Conservation (phyloP, 2,888 invertebrate genomes). For the Drosophila nr. medialis region DNA sequence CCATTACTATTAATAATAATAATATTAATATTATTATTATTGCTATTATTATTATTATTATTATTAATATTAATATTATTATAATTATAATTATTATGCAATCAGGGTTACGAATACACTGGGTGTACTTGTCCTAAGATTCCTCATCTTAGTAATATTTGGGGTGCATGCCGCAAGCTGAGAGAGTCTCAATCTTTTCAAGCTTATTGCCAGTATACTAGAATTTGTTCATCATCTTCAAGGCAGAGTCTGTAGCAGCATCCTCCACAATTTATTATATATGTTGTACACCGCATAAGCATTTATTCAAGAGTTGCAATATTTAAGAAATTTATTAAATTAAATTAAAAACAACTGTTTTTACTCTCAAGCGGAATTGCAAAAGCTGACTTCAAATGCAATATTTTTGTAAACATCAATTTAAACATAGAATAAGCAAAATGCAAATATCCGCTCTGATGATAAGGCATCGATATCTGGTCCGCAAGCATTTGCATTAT, state of each 20-base stretch:
- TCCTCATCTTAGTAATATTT: background rate
- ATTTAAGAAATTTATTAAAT: background rate
- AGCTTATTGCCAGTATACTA: background rate
- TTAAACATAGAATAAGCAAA: background rate
- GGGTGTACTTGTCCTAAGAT: background rate
- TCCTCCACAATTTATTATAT: background rate
- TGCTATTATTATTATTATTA: background rate
- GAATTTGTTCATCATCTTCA: background rate
- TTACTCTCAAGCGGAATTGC: background rate
- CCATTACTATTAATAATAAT: too few relatives aligned
- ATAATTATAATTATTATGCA: background rate
- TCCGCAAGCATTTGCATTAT: background rate
- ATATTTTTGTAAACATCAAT: background rate
- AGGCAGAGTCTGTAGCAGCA: background rate
- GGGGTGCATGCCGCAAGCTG: too few relatives aligned
- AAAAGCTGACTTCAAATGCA: background rate
- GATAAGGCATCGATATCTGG: background rate
- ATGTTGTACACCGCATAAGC: background rate
- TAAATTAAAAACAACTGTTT: background rate
- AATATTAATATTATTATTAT: background rate
- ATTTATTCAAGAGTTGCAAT: background rate
- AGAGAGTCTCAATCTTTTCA: background rate
- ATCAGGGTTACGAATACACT: background rate
- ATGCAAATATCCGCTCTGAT: background rate
- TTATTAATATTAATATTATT: background rate